These are phyloP conservation scores for Cryptocephalus moraei DNA, from an alignment of 2,888 invertebrate species.

Conservation along the genomic window DNA sequence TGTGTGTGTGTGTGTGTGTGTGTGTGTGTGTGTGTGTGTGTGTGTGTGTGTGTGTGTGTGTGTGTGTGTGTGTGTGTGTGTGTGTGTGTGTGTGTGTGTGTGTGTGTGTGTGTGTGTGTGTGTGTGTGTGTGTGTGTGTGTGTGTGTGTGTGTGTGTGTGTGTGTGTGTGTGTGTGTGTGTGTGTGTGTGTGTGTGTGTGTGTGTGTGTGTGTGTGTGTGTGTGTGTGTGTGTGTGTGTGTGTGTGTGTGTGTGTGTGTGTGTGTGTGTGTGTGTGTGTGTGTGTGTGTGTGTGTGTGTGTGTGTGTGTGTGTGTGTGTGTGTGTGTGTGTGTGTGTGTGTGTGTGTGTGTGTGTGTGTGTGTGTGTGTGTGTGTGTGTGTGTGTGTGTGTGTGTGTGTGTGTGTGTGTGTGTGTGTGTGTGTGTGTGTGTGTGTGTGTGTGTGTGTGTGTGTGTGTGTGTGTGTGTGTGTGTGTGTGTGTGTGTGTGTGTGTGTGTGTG, in stretches of 20 bases:
- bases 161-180: slow-evolving; percentile 1
- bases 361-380: not conserved
- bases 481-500: slow-evolving; percentile 1
- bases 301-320: slow-evolving; percentile 1
- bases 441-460: slow-evolving; percentile 1
- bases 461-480: not conserved
- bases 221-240: not conserved
- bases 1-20: not conserved
- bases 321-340: not conserved
- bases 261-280: not conserved
- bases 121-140: not conserved
- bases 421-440: not conserved
- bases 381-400: not conserved
- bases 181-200: not conserved
- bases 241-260: not conserved
- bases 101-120: not conserved
- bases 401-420: not conserved
- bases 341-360: slow-evolving; percentile 1
- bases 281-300: not conserved
- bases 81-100: not conserved
- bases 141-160: not conserved
- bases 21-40: slow-evolving; percentile 1
- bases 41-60: not conserved
- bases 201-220: slow-evolving; percentile 1
- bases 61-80: slow-evolving; percentile 1